Conservation (phyloP, 92 coral and sea anemone genomes). For the Palythoa grandiflora region DNA sequence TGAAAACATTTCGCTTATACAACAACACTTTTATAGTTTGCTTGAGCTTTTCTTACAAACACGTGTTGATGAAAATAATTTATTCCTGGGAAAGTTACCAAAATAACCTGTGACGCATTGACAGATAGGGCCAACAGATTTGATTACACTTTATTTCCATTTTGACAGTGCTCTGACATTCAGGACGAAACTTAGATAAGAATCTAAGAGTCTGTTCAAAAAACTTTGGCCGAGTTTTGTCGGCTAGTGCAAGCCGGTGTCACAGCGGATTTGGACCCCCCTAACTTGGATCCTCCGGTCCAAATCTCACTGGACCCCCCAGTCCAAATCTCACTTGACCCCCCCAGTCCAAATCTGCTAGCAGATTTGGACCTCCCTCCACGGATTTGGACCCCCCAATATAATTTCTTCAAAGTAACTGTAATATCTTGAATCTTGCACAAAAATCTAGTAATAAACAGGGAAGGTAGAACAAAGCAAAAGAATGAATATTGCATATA, state of each 20-base stretch:
- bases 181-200: background rate
- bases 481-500: conserved; percentile 12
- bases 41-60: conserved; percentile 33
- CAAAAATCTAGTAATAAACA: too few species aligned
- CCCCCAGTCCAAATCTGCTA: too few species aligned
- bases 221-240: background rate
- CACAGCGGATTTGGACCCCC: too few species aligned
- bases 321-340: too few species aligned
- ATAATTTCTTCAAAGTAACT: too few species aligned
- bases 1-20: conserved; percentile 21
- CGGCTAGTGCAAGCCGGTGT: background rate
- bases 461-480: conserved; percentile 7
- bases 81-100: conserved; percentile 26
- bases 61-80: background rate
- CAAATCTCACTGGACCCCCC: too few species aligned
- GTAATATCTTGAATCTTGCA: too few species aligned
- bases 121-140: background rate
- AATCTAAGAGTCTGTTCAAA: background rate
- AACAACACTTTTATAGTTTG: conserved; percentile 28
- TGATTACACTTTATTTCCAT: background rate
- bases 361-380: too few species aligned
- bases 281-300: too few species aligned
- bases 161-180: background rate
- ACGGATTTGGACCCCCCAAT: too few species aligned
- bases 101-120: background rate